Base-by-base conservation (phyloP, 2,888 invertebrate genomes). In the Lacanobia oleracea region DNA sequence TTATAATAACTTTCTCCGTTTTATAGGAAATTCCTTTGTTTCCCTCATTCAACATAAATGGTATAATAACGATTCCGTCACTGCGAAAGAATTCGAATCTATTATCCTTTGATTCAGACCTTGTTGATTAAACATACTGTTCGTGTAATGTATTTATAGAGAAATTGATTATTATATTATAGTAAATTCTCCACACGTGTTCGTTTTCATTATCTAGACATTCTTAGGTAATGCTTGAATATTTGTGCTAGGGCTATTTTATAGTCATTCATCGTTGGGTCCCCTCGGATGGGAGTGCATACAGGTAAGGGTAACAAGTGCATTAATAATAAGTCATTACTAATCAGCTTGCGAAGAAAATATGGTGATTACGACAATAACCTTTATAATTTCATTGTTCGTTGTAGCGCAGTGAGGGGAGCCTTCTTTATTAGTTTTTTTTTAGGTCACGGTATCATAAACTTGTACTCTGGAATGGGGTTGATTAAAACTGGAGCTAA, bases 21-120 rank as follows among this genome's bases (percentile, higher is more conserved):
- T 79, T 66, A 82, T 69, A 80, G 53, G 66, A 82, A 82, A 82
- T 79, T 57, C 79, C 79, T 79, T 82, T 79, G 79, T 66, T 79
- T 82, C 67, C 79, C 65, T 66, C 51, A 73, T 60, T 79, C 48
- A 73, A 80, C 65, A 67, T 53, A 67, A 82, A 79, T 81, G 64
- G 57, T 54, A 80, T 40, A 23, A 79, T 40, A 40, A 12, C 54
- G 48, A 71, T 74, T 70, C 77, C 71, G 77, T 74, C 74, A 74
- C 27, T 40, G 40, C 40, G 68, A 73, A 73, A 76, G 72, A 73
- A 73, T 73, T 68, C 23, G 6, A 54, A 50, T 56, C 77, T 79
- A 80, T 80, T 82, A 82, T 80, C 79, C 79, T 79, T 82, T 77
- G 79, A 77, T 65, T 65, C 61, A 65, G 53, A 27, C 43, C 61